Evolutionary conservation across 2,888 invertebrate genomes (phyloP), one percentile per base, ranked within the genome.

Genomic region (Dolichopus griseipennis): DNA sequence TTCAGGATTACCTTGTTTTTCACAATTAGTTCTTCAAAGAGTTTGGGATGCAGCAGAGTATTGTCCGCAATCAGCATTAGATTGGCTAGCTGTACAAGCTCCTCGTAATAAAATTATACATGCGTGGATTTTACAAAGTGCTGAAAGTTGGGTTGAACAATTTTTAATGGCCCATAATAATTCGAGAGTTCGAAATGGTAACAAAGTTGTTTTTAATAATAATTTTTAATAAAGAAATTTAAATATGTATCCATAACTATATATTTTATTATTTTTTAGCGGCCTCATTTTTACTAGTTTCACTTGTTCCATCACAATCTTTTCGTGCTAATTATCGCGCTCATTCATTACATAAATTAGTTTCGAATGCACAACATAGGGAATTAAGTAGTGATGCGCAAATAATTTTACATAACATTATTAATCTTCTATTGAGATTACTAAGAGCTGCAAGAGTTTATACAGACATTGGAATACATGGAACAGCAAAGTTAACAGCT

Each of bases 1-100:
- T 0, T 88, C 90, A 6, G 93, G 93, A 0, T 83, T 94, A 79
- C 95, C 95, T 0, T 92, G 93, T 78, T 96, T 94, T 84, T 95
- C 95, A 0, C 93, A 94, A 79, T 84, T 95, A 69, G 91, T 94
- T 72, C 83, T 96, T 70, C 90, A 91, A 72, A 87, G 92, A 22
- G 90, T 96, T 71, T 95, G 96, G 93, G 92, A 92, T 79, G 90
- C 88, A 0, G 93, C 93, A 0, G 93, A 95, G 78, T 91, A 90
- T 74, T 94, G 94, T 73, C 95, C 95, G 4, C 93, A 94, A 78
- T 92, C 93, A 10, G 93, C 95, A 65, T 84, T 96, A 6, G 96
- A 96, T 79, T 96, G 96, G 96, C 84, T 96, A 69, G 91, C 93
- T 8, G 79, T 90, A 70, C 91, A 91, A 83, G 88, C 90, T 1